Evolutionary conservation across 2,797 vertebrate species (phyloP), one percentile per base, ranked within the genome.

Genomic region (Serranus cabrilla): DNA sequence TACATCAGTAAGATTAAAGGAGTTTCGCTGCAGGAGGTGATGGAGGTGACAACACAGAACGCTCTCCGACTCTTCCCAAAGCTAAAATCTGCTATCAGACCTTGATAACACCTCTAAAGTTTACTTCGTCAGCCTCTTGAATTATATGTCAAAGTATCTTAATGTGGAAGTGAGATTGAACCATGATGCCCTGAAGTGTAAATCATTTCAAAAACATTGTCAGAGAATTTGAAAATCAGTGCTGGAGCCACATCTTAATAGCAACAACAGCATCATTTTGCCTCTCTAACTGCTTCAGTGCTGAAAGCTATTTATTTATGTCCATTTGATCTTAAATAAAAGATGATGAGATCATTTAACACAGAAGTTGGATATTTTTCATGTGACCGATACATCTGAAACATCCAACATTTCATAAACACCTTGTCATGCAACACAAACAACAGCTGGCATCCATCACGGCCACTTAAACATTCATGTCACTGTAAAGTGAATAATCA

Each of bases 1-100:
- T 99, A 96, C 77, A 93, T 99, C 90, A 96, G 97, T 72, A 94
- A 93, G 81, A 91, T 96, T 45, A 99, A 99, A 94, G 97, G 96
- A 4, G 88, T 99, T 83, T 90, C 97, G 1, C 79, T 98, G 92
- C 96, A 96, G 92, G 94, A 92, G 72, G 97, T 99, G 77, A 88
- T 95, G 78, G 95, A 96, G 74, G 93, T 93, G 75, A 99, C 98
- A 0, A 97, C 96, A 0, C 93, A 92, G 83, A 99, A 99, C 34
- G 96, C 97, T 12, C 76, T 98, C 34, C 94, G 90, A 61, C 94
- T 99, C 20, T 99, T 99, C 76, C 97, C 97, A 5, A 98, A 90
- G 85, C 89, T 99, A 25, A 95, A 47, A 68, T 87, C 82, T 14
- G 89, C 94, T 61, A 80, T 98, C 68, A 85, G 78, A 86, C 78